A percentile compares a stretch with the other conserved stretches of the same genome.
These are phyloP conservation scores for Salvator merianae DNA, from an alignment of 2,113 vertebrate species.

Conservation along the genomic window DNA sequence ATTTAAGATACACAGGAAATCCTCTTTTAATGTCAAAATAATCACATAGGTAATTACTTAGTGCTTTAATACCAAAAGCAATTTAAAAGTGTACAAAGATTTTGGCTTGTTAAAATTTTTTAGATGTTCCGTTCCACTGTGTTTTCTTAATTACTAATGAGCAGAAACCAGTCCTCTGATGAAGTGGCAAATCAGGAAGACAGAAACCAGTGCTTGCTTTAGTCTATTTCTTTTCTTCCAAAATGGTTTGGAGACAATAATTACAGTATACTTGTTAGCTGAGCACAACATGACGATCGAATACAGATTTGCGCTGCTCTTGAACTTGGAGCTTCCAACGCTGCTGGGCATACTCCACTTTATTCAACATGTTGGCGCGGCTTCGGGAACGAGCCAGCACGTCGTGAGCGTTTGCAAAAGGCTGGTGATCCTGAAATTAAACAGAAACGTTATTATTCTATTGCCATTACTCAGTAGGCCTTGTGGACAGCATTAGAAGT, in stretches of 20 bases:
- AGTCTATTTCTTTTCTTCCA: conserved; percentile 45
- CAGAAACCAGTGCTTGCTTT: conserved; percentile 37
- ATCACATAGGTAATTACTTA: conserved; percentile 39
- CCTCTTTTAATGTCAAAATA: conserved; percentile 44
- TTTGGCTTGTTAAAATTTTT: conserved; percentile 62
- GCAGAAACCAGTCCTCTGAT: conserved; percentile 47
- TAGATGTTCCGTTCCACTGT: conserved; percentile 53
- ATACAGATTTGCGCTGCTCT: conserved; percentile 96
- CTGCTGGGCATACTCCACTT: conserved; percentile 96
- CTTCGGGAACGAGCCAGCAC: conserved; percentile 91
- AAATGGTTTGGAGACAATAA: conserved; percentile 10
- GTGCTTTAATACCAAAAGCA: conserved; percentile 73
- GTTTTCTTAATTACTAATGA: conserved; percentile 47
- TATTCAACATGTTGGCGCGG: conserved; percentile 93
- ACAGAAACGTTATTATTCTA: background rate
- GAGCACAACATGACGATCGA: conserved; percentile 95
- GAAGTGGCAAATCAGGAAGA: conserved; percentile 61
- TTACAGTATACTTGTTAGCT: conserved; percentile 83
- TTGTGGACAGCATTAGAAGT: background rate
- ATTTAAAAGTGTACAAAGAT: conserved; percentile 57
- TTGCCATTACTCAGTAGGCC: background rate
- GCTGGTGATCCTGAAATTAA: conserved; percentile 90
- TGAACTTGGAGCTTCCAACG: conserved; percentile 98
- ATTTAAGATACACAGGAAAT: conserved; percentile 69
- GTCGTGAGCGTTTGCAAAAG: conserved; percentile 94